These are phyloP conservation scores for Empidonax traillii DNA, from an alignment of 2,113 vertebrate species.

Conservation along the genomic window DNA sequence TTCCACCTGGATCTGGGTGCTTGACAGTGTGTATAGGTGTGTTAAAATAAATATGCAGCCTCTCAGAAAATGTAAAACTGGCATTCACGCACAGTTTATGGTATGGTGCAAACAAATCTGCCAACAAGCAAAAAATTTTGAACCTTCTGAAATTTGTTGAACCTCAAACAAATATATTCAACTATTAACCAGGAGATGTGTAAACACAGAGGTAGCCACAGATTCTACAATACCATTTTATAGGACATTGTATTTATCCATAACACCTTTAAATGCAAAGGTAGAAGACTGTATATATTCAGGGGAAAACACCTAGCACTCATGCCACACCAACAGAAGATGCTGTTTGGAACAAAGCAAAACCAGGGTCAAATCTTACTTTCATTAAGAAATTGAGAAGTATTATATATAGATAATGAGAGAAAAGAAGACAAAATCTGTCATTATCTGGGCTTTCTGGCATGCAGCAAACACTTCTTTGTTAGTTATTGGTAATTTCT, in stretches of 20 bases:
- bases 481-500: not conserved
- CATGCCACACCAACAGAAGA: fast-evolving
- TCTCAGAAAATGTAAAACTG: not conserved
- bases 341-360: not conserved
- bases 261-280: not conserved
- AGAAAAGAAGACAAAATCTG: not conserved
- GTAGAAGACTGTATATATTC: not conserved
- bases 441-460: not conserved
- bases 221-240: not conserved
- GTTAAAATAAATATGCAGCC: not conserved
- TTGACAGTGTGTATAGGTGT: not conserved
- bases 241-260: not conserved
- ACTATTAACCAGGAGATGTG: not conserved
- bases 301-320: not conserved
- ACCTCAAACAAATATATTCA: not conserved
- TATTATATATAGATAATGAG: not conserved
- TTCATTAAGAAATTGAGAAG: not conserved
- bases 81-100: not conserved
- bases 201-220: not conserved
- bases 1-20: not conserved
- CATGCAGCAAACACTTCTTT: not conserved
- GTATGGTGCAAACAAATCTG: not conserved
- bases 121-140: not conserved
- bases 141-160: not conserved
- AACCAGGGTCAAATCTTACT: not conserved